Evolutionary conservation across 2,797 vertebrate species (phyloP), one percentile per base, ranked within the genome.

Genomic region (Lithobates sylvaticus): DNA sequence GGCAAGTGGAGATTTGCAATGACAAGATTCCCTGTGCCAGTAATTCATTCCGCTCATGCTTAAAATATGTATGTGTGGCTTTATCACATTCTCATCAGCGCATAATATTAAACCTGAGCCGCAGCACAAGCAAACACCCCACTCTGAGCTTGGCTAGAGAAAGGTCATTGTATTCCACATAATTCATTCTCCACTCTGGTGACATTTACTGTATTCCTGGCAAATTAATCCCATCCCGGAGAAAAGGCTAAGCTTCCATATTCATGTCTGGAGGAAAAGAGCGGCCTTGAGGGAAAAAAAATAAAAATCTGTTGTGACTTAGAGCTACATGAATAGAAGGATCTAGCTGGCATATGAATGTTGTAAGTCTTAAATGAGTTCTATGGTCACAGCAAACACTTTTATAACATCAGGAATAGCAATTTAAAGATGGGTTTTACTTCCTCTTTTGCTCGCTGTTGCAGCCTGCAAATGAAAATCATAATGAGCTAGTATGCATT

Each of bases 21-120:
- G 69, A 83, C 80, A 83, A 70, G 70, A 78, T 79, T 75, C 61
- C 61, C 81, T 58, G 81, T 61, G 80, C 85, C 85, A 84, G 32
- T 84, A 84, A 87, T 87, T 84, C 86, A 87, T 87, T 87, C 86
- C 75, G 86, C 39, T 87, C 86, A 84, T 87, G 86, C 75, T 79
- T 83, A 83, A 83, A 87, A 87, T 87, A 87, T 87, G 81, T 87
- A 73, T 80, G 15, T 54, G 75, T 29, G 65, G 86, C 64, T 79
- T 87, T 87, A 87, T 87, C 86, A 84, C 81, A 79, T 87, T 87
- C 81, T 84, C 86, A 87, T 87, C 86, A 84, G 86, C 47, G 74
- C 70, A 87, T 87, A 80, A 83, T 84, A 87, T 84, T 87, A 87
- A 87, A 87, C 86, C 86, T 70, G 73, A 81, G 84, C 78, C 67